Evolutionary conservation across 2,113 vertebrate species (phyloP), one percentile per base, ranked within the genome.

Genomic region (Tympanuchus pallidicinctus): DNA sequence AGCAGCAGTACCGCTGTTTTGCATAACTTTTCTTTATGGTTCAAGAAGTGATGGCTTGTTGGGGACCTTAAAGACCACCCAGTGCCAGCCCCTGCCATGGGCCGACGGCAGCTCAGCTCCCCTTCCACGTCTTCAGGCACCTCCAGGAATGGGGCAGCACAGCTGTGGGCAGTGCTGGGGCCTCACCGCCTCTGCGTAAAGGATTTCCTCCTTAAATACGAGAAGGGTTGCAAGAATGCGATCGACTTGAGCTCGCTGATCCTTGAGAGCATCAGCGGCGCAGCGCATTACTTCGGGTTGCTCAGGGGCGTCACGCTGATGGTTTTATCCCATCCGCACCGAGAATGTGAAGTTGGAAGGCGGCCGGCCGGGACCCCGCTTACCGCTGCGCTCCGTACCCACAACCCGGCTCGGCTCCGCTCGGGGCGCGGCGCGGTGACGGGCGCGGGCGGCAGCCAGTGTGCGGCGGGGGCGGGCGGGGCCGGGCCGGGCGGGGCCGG

Each of bases 401-500:
- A 12, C 47, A 24, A 11, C 21, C 48, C 48, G 48, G 22, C 48
- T 13, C 48, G 52, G 52, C 27, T 54, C 52, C 8, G 52, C 52
- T 54, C 52, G 52, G 52, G 27, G 52, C 52, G 52, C 52, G 52
- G 52, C 52, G 52, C 38, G 34, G 82, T 94, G 90, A 75, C 61
- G 82, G 78, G 93, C 81, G 85, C 50, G 73, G 84, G 71, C 73
- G 75, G 93, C 93, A 90, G 88, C 78, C 78, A 82, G 47, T 89
- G 77, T 77, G 72, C 73, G 83, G 45, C 42, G 91, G 93, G 93
- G 95, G 63, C 38, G 63, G 84, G 63, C 81, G 48, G 48, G 48
- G 48, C 48, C 47, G 86, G 86, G 92, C 47, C 22, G 88, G 60
- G 70, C 97, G 95, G 96, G 95, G 96, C 70, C 61, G 72, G 82